Conservation (phyloP, 2,113 vertebrate genomes). For the Grus americana region DNA sequence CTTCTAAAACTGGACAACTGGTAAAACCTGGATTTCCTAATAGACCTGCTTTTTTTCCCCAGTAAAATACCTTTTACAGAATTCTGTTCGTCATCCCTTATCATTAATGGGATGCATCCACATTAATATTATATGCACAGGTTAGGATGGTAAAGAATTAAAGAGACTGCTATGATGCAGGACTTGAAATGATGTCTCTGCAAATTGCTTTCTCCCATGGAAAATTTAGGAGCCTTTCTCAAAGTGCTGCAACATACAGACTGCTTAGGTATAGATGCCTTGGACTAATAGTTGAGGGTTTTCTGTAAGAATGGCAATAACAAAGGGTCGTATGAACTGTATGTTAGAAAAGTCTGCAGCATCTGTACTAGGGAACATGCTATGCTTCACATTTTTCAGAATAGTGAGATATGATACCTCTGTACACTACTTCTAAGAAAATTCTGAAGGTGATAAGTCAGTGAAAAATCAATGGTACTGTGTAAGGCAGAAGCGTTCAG, state of each 20-base stretch:
- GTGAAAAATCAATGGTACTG: not conserved
- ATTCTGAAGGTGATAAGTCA: not conserved
- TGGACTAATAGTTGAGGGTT: not conserved
- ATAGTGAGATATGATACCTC: not conserved
- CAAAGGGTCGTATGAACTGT: not conserved
- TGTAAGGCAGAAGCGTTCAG: not conserved
- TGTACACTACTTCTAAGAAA: not conserved
- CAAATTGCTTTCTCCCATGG: not conserved
- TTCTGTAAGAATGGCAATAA: not conserved
- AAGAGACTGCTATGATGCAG: not conserved
- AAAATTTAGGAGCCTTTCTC: not conserved
- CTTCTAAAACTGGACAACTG: constrained; percentile 68
- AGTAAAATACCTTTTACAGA: constrained; percentile 4
- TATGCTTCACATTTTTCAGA: not conserved
- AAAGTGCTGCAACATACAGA: not conserved
- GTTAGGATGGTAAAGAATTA: not conserved
- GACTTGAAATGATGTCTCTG: constrained; percentile 19
- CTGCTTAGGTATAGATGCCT: not conserved
- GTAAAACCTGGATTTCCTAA: constrained; percentile 64
- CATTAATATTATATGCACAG: not conserved
- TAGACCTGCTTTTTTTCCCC: not conserved
- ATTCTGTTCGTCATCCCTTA: not conserved
- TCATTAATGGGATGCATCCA: not conserved
- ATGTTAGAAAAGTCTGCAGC: not conserved
- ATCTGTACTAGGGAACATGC: not conserved